Conservation (phyloP, 2,888 invertebrate genomes). For the Eugnorisma glareosa region DNA sequence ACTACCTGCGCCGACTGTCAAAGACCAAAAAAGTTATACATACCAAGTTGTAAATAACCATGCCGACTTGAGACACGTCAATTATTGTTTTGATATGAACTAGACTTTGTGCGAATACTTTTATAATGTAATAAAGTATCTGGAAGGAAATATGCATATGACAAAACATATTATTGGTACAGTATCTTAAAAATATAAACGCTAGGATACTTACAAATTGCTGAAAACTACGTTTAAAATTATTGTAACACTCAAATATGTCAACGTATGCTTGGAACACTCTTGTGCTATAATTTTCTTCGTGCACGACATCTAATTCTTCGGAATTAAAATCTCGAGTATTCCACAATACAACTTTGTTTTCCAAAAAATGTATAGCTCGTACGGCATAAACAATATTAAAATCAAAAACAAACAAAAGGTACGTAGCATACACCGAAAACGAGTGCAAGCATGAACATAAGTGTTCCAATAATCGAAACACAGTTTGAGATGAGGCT, state of each 20-base stretch:
- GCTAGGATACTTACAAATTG: conserved; percentile 25
- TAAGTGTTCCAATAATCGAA: conserved; percentile 21
- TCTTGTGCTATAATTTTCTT: background rate
- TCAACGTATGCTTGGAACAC: conserved; percentile 36
- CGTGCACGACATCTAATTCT: background rate
- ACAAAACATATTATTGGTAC: background rate
- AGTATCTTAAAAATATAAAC: background rate
- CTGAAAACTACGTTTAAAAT: conserved; percentile 25
- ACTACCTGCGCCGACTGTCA: background rate
- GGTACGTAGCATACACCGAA: accelerated
- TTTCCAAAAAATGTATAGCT: conserved; percentile 3
- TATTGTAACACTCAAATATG: conserved; percentile 40
- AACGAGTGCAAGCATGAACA: background rate
- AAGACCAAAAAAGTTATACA: background rate
- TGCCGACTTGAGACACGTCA: background rate
- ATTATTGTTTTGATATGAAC: background rate
- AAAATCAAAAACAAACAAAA: conserved; percentile 11
- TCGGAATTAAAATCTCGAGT: too few species aligned
- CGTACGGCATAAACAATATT: conserved; percentile 8
- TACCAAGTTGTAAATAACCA: background rate
- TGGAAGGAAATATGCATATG: conserved; percentile 26
- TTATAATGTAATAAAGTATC: conserved; percentile 29
- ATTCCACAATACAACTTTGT: conserved; percentile 24
- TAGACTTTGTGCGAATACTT: background rate
- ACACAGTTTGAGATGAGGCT: background rate